Evolutionary conservation across 2,797 vertebrate genomes (phyloP).

Genomic region (Alectoris magna): DNA sequence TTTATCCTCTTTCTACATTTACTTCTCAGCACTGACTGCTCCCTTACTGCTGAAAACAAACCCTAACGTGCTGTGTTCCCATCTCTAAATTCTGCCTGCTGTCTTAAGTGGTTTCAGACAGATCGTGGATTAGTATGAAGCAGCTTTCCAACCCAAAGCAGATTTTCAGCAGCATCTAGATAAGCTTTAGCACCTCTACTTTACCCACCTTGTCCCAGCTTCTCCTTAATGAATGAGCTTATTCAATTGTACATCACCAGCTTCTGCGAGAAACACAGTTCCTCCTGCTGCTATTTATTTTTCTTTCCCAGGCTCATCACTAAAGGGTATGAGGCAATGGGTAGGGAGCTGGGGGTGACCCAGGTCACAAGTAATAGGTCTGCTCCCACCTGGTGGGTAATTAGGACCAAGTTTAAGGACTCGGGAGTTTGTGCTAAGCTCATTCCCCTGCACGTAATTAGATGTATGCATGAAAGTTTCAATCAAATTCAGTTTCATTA

Average conservation of each 20-base stretch:
- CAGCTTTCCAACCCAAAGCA: neutral
- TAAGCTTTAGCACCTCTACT: neutral
- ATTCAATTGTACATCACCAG: neutral
- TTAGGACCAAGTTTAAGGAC: neutral
- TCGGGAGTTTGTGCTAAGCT: neutral
- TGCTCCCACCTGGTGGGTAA: neutral
- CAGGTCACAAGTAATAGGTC: neutral
- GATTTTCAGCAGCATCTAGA: neutral
- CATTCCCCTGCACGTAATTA: neutral
- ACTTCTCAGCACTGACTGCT: neutral
- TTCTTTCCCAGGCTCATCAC: neutral
- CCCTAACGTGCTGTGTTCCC: neutral
- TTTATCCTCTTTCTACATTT: neutral
- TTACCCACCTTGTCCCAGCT: neutral
- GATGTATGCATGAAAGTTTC: neutral
- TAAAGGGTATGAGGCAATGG: neutral
- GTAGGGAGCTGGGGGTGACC: neutral
- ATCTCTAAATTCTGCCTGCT: neutral
- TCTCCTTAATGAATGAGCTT: neutral
- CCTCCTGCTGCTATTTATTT: neutral
- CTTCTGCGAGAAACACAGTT: neutral
- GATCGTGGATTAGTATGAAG: neutral
- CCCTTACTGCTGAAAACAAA: neutral
- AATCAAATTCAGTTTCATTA: neutral
- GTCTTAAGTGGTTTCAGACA: neutral